A percentile compares a stretch with the other conserved stretches of the same genome.
These are phyloP conservation scores for Leptatherina wallacei DNA, from an alignment of 2,797 vertebrate genomes.

Conservation along the genomic window DNA sequence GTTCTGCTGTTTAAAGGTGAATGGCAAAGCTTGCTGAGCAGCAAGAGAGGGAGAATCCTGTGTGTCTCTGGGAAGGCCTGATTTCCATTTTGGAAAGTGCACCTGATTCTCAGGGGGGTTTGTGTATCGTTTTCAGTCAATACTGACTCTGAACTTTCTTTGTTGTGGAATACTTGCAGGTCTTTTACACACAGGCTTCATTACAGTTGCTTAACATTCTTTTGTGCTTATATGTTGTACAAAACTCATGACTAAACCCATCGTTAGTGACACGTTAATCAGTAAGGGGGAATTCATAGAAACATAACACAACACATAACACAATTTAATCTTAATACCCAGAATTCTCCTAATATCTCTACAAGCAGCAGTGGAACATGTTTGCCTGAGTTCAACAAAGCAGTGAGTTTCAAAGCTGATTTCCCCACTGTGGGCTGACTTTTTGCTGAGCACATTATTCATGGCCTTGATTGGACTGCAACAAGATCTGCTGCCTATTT, in stretches of 20 bases:
- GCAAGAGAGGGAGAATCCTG: slow-evolving; percentile 67
- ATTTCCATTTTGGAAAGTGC: slow-evolving; percentile 88
- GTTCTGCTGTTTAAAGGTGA: slow-evolving; percentile 86
- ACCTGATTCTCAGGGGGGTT: slow-evolving; percentile 73
- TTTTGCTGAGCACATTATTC: slow-evolving; percentile 59
- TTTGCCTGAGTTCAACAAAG: slow-evolving; percentile 26
- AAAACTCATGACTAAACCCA: slow-evolving; percentile 31
- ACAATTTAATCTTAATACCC: slow-evolving; percentile 3
- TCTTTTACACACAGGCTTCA: slow-evolving; percentile 48
- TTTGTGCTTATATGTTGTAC: slow-evolving; percentile 7
- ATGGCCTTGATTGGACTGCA: slow-evolving; percentile 50
- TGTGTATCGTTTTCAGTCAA: slow-evolving; percentile 81
- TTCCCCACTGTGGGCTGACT: slow-evolving; percentile 16
- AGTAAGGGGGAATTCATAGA: not conserved
- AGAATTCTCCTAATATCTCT: slow-evolving; percentile 6
- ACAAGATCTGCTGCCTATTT: slow-evolving; percentile 59
- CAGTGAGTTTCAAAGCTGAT: slow-evolving; percentile 34
- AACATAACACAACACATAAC: not conserved
- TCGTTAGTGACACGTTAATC: not conserved
- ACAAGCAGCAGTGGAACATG: slow-evolving; percentile 15
- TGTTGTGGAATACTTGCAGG: slow-evolving; percentile 72
- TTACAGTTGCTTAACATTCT: slow-evolving; percentile 26
- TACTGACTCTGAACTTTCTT: slow-evolving; percentile 84
- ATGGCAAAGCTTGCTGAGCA: slow-evolving; percentile 77
- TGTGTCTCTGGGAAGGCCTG: slow-evolving; percentile 63